A percentile compares a stretch with the other conserved stretches of the same genome.
Conservation (phyloP, 2,888 invertebrate species). For the Elaeidobius kamerunicus region DNA sequence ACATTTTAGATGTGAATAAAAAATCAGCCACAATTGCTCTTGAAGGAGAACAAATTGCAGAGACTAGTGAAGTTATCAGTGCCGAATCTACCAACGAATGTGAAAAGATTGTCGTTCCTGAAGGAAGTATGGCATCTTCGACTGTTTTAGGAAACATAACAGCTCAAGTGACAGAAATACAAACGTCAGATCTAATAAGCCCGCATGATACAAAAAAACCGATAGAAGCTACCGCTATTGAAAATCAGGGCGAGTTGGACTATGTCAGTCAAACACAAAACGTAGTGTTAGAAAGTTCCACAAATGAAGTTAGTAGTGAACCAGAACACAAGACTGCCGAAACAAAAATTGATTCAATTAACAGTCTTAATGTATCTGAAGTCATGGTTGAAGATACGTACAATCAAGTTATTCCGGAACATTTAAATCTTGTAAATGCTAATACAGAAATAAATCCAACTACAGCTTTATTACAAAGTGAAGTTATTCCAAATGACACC, state of each 20-base stretch:
- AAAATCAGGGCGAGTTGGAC: slow-evolving; percentile 35
- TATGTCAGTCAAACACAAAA: slow-evolving; percentile 34
- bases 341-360: slow-evolving; percentile 54
- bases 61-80: slow-evolving; percentile 51
- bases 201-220: slow-evolving; percentile 31
- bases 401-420: slow-evolving; percentile 44
- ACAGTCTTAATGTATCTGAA: slow-evolving; percentile 54
- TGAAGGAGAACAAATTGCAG: slow-evolving; percentile 48
- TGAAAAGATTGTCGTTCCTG: slow-evolving; percentile 42
- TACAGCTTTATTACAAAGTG: slow-evolving; percentile 45
- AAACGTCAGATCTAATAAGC: slow-evolving; percentile 33
- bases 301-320: slow-evolving; percentile 46
- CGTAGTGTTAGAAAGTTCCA: slow-evolving; percentile 34
- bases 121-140: slow-evolving; percentile 41
- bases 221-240: slow-evolving; percentile 32
- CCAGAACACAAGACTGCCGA: slow-evolving; percentile 53
- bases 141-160: slow-evolving; percentile 50
- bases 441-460: slow-evolving; percentile 45
- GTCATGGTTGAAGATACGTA: slow-evolving; percentile 51
- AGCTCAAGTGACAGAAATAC: slow-evolving; percentile 46
- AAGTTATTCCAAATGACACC: slow-evolving; percentile 39
- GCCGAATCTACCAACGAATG: slow-evolving; percentile 53
- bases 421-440: slow-evolving; percentile 43
- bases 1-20: slow-evolving; percentile 29
- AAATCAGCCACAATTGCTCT: slow-evolving; percentile 49